These are phyloP conservation scores for Adrianichthys oophorus DNA, from an alignment of 2,797 vertebrate genomes.

Conservation along the genomic window DNA sequence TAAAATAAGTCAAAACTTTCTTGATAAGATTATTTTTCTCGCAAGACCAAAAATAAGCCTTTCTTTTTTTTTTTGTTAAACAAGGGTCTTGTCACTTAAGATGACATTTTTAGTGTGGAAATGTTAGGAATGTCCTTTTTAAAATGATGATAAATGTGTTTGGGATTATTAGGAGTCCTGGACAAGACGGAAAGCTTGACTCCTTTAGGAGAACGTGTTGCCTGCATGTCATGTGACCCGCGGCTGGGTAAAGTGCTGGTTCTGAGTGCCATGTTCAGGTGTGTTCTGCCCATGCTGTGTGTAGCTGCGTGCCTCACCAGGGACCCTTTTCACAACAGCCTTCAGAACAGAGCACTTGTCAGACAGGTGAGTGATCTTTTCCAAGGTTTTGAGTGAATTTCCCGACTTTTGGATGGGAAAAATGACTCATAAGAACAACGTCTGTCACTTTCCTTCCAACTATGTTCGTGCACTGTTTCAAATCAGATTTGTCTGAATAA, in stretches of 20 bases:
- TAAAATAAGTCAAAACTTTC: too few relatives aligned
- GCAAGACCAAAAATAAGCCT: too few relatives aligned
- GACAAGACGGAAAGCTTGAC: constrained; percentile 88
- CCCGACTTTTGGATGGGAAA: not conserved
- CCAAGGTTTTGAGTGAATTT: not conserved
- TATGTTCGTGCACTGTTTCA: too few relatives aligned
- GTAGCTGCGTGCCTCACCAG: constrained; percentile 90
- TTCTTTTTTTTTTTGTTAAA: too few relatives aligned
- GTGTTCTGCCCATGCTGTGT: constrained; percentile 88
- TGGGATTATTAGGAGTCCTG: constrained; percentile 82
- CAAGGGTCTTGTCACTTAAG: too few relatives aligned
- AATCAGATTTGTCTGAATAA: too few relatives aligned
- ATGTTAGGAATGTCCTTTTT: constrained; percentile 62
- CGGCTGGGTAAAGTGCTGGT: constrained; percentile 92
- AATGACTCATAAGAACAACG: too few relatives aligned
- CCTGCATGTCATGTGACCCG: constrained; percentile 92
- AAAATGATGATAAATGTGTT: not conserved
- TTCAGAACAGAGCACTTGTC: constrained; percentile 87
- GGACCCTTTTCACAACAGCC: constrained; percentile 93
- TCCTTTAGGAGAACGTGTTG: constrained; percentile 86
- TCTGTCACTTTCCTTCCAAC: too few relatives aligned
- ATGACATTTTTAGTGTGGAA: too few relatives aligned
- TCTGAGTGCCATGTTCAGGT: constrained; percentile 88
- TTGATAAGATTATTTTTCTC: too few relatives aligned
- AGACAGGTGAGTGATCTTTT: constrained; percentile 77